A percentile compares a stretch with the other conserved stretches of the same genome.
Evolutionary conservation across 2,113 vertebrate genomes (phyloP).

Genomic region (Leptobrachium ailaonicum): DNA sequence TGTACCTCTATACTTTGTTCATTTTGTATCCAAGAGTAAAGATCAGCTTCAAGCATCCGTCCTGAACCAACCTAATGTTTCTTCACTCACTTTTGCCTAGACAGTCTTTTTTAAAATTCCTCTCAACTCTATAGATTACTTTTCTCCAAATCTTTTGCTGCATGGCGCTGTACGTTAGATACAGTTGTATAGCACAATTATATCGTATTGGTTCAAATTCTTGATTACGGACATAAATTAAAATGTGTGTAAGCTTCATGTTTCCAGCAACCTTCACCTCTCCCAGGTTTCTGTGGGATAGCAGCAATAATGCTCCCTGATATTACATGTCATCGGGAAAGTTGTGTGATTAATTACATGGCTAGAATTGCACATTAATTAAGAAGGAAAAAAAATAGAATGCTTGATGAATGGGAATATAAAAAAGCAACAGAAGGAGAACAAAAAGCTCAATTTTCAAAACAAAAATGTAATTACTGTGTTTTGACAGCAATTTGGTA

Average conservation of each 20-base stretch:
- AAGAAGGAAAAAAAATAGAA: conserved; percentile 1
- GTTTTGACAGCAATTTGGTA: conserved; percentile 44
- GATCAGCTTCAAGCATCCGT: no score
- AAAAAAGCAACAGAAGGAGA: conserved; percentile 34
- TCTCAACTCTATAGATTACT: no score
- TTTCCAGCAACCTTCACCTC: conserved; percentile 53
- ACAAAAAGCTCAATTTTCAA: conserved; percentile 36
- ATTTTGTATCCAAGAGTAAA: no score
- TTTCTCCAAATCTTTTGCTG: no score
- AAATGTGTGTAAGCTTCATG: conserved; percentile 52
- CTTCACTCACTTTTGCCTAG: no score
- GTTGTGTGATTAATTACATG: conserved; percentile 49
- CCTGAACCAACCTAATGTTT: no score
- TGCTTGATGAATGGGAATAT: conserved; percentile 48
- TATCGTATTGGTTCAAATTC: conserved; percentile 42
- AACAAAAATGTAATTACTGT: conserved; percentile 39
- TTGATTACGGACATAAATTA: conserved; percentile 59
- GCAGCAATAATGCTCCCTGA: conserved; percentile 44
- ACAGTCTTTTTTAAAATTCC: no score
- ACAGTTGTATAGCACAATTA: conserved; percentile 38
- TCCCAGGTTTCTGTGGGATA: conserved; percentile 44
- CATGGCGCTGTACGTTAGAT: no score
- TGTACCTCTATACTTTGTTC: no score
- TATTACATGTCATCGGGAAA: conserved; percentile 41
- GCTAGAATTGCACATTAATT: conserved; percentile 51